Conservation (phyloP, 2,888 invertebrate genomes). For the Ochropleura leucogaster region DNA sequence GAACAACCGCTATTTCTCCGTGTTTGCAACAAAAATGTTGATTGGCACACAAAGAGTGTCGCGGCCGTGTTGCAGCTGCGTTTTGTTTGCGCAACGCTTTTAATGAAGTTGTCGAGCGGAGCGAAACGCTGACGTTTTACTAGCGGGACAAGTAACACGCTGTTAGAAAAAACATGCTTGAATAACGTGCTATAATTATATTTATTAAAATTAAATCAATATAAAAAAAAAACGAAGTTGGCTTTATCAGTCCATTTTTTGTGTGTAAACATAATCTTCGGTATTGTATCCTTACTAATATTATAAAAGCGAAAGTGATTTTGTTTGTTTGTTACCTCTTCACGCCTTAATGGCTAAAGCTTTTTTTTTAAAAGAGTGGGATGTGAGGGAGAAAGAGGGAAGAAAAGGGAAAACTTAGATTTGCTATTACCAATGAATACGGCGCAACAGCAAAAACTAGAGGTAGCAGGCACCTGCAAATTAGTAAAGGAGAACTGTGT, state of each 20-base stretch:
- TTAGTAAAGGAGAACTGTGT: too few relatives aligned
- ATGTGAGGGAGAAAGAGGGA: too few relatives aligned
- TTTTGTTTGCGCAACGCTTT: slow-evolving; percentile 76
- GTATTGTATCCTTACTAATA: neutral
- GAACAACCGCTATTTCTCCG: slow-evolving; percentile 53
- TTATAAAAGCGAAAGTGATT: too few relatives aligned
- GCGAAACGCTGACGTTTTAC: slow-evolving; percentile 56
- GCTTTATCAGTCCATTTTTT: neutral
- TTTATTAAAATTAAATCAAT: neutral
- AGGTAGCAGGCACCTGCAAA: too few relatives aligned
- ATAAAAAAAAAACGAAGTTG: neutral
- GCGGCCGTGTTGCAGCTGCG: slow-evolving; percentile 64
- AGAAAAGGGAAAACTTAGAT: too few relatives aligned
- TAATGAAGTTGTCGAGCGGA: slow-evolving; percentile 82
- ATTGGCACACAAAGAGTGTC: slow-evolving; percentile 81
- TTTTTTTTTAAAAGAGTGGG: too few relatives aligned
- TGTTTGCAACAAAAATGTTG: slow-evolving; percentile 73
- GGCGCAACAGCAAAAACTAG: too few relatives aligned
- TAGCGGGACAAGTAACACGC: slow-evolving; percentile 53
- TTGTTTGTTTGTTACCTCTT: too few relatives aligned
- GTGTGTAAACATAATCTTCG: neutral
- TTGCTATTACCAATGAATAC: too few relatives aligned
- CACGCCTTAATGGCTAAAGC: too few relatives aligned
- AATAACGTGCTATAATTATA: neutral
- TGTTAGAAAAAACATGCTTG: slow-evolving; percentile 9